Evolutionary conservation across 2,113 vertebrate species (phyloP), one percentile per base, ranked within the genome.

Genomic region (Trichomycterus rosablanca): DNA sequence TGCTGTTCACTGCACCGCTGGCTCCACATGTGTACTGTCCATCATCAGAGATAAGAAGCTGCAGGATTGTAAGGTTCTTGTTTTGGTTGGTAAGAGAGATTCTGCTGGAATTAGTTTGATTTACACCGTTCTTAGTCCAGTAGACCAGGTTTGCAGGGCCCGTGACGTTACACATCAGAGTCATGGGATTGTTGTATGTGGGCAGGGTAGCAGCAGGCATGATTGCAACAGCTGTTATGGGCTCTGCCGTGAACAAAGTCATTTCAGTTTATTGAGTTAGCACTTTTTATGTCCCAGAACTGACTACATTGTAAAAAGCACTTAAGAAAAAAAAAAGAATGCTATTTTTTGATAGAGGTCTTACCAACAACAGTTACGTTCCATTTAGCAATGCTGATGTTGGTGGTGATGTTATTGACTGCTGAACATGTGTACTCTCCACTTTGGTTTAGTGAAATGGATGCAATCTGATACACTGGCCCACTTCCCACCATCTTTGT

Each of bases 391-490:
- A 45, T 74, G 57, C 37, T 75, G 66, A 44, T 78, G 16, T 7
- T 63, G 34, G 7, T 57, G 0, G 78, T 83, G 58, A 84, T 64
- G 5, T 58, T 0, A 64, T 87, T 87, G 35, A 51, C 43, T 15
- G 83, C 81, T 48, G 58, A 34, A 34, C 86, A 87, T 18, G 69
- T 82, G 66, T 84, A 85, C 7, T 23, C 8, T 62, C 81, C 78
- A 18, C 70, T 80, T 68, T 71, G 78, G 35, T 65, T 74, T 0
- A 67, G 23, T 10, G 66, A 34, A 20, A 86, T 39, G 28, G 1
- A 18, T 1, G 2, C 14, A 5, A 48, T 70, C 58, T 23, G 1
- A 15, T 72, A 67, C 12, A 40, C 0, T n/a, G 83, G 66, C 0
- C 55, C 62, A 5, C 67, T 63, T n/a, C 55, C 70, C 28, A 80